Percentiles rank a stretch among this genome's conserved stretches.
These are phyloP conservation scores for Heptranchias perlo DNA, from an alignment of 2,113 vertebrate species.

Conservation along the genomic window DNA sequence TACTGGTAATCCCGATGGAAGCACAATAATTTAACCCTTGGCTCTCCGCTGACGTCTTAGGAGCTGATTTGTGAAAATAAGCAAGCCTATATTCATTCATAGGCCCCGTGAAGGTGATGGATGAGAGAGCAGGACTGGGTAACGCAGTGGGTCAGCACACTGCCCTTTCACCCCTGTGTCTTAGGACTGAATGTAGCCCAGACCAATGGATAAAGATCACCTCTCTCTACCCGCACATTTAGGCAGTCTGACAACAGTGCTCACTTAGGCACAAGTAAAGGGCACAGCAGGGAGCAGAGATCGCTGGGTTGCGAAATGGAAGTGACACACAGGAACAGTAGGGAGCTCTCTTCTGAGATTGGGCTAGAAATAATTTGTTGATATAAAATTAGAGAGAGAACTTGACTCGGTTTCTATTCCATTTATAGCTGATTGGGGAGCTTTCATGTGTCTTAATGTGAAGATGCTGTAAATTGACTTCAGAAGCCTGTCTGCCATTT, in stretches of 20 bases:
- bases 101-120: background rate
- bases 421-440: background rate
- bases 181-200: background rate
- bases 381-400: background rate
- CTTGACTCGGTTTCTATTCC: background rate
- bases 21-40: background rate
- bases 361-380: background rate
- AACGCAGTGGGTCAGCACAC: background rate
- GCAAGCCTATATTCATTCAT: too few relatives aligned
- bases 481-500: too few relatives aligned
- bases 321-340: background rate
- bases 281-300: too few relatives aligned
- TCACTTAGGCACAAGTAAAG: too few relatives aligned
- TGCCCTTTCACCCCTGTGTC: background rate
- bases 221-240: too few relatives aligned
- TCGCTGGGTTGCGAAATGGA: too few relatives aligned
- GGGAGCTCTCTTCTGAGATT: background rate
- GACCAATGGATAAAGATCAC: too few relatives aligned
- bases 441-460: background rate
- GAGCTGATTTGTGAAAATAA: background rate
- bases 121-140: background rate
- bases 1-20: background rate
- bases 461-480: background rate
- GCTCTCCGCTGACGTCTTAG: background rate
- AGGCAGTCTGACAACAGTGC: too few relatives aligned